phyloP scores from a whole-genome alignment of 2,113 vertebrate genomes.

The Cyanistes caeruleus region DNA sequence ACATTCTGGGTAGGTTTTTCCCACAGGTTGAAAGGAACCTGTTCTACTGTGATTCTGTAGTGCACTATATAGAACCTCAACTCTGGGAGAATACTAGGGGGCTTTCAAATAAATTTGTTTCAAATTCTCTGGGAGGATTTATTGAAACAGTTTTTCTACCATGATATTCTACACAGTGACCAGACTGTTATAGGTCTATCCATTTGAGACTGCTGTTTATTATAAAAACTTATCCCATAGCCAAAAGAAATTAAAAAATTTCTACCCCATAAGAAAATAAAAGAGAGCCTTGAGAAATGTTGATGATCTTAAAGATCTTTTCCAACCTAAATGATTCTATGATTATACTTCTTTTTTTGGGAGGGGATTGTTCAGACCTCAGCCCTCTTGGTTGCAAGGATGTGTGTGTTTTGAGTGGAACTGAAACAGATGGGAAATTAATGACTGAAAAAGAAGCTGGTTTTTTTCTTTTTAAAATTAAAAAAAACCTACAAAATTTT shows the following conservation, averaged over 20 bases:
- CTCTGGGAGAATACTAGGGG: neutral
- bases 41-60: neutral
- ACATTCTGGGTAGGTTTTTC: neutral
- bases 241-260: neutral
- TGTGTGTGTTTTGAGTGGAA: neutral
- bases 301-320: neutral
- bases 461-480: neutral
- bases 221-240: neutral
- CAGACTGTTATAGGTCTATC: neutral
- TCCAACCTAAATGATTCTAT: neutral
- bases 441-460: accelerated
- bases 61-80: neutral
- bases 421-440: neutral
- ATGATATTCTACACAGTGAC: neutral
- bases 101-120: neutral
- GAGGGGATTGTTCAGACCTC: neutral
- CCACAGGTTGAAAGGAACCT: neutral
- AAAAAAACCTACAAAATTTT: neutral
- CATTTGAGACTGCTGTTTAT: neutral
- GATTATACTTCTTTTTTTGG: neutral
- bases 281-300: neutral
- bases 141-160: neutral
- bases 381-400: neutral
- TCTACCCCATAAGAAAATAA: neutral
- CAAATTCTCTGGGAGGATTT: neutral